Base-by-base conservation (phyloP, 2,113 vertebrate genomes). In the Oxyruncus cristatus region DNA sequence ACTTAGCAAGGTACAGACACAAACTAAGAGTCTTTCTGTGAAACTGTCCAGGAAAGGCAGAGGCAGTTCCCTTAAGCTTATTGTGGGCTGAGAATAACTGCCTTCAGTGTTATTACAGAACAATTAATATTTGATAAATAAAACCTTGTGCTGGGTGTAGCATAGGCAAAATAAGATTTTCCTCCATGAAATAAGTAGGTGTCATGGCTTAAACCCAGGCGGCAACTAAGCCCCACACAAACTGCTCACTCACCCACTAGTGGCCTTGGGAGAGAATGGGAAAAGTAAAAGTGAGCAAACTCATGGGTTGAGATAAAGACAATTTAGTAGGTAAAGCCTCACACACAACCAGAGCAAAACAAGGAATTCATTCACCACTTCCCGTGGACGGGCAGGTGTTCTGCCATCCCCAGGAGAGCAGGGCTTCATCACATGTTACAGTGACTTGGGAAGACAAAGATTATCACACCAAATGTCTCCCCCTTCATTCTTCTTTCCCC, bases 351-450 rank as follows among this genome's bases (percentile, higher is more conserved):
- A 41, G 56, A 72, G 30, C 49, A 55, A 56, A 71, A 47, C 24
- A 55, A 28, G 24, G 13, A 55, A 49, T 55, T 47, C 0, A 55
- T 35, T 71, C n/a, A 17, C 12, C 9, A 8, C 47, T n/a, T 70
- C 2, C 19, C 1, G 2, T 41, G 47, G 18, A 15, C 24, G 47
- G 72, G 21, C 8, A 67, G 16, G 24, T 47, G 24, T 47, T 63
- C 28, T 41, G 20, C 23, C 30, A 14, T 63, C 23, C 23, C 39
- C n/a, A 26, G 56, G n/a, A 71, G 4, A 55, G 19, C n/a, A 17
- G 20, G 20, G 7, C 19, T n/a, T 20, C 8, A 11, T 62, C 10
- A n/a, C n/a, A 7, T 9, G 4, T n/a, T 24, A 8, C 0, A 8
- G 22, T 39, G 23, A 53, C n/a, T 53, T 61, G 27, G 33, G 18